Conservation (phyloP, 2,888 invertebrate species). For the Megastigmus dorsalis region DNA sequence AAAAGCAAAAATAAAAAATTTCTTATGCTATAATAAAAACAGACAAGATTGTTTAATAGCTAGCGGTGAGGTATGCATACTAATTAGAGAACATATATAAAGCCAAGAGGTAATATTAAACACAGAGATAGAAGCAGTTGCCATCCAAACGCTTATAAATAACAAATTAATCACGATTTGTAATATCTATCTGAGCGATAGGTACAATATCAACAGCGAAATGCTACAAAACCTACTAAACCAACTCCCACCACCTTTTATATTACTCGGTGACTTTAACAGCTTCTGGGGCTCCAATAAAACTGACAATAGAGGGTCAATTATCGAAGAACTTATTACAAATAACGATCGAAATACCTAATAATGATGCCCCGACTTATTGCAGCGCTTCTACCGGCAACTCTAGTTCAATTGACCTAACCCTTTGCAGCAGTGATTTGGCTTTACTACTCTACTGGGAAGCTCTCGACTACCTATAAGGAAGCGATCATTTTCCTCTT, state of each 20-base stretch:
- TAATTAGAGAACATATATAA: background rate
- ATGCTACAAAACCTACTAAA: background rate
- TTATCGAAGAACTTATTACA: background rate
- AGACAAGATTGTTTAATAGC: background rate
- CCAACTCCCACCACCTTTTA: background rate
- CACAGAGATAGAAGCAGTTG: conserved; percentile 6
- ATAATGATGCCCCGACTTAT: background rate
- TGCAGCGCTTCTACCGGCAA: background rate
- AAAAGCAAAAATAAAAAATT: conserved; percentile 12
- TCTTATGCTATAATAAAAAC: conserved; percentile 1
- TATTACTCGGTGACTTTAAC: background rate
- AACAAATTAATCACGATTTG: background rate
- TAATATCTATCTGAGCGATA: conserved; percentile 13
- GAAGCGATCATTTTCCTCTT: conserved; percentile 56
- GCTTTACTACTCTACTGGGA: too few relatives aligned
- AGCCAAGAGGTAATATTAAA: background rate
- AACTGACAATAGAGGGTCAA: conserved; percentile 52
- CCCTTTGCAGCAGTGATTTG: background rate
- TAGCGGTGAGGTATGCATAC: background rate
- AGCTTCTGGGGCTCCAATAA: conserved; percentile 54
- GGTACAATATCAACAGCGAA: background rate
- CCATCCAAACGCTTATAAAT: background rate
- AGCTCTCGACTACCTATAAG: conserved; percentile 17
- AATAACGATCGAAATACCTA: background rate
- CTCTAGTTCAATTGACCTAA: background rate